Percentiles rank a stretch among this genome's conserved stretches.
Evolutionary conservation across 1,140 invertebrate species (phyloP).

Genomic region (Tetramorium simillimum): DNA sequence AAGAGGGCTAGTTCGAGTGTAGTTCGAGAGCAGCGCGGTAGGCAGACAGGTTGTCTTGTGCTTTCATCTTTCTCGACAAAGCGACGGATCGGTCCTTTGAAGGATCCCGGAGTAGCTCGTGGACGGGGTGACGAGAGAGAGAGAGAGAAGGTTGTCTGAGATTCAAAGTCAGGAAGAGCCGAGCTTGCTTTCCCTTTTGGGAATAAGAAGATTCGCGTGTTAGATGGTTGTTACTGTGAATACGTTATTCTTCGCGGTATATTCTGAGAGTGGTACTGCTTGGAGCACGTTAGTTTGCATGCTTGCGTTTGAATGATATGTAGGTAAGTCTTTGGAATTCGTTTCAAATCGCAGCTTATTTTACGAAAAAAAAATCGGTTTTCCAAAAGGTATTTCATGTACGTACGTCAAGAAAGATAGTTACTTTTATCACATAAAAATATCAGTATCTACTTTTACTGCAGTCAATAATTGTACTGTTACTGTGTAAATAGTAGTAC

Average conservation of each 20-base stretch:
- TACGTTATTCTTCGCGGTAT: conserved; percentile 33
- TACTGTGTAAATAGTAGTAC: not conserved
- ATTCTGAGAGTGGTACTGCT: conserved; percentile 15
- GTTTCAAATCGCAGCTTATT: not conserved
- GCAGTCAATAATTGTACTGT: not conserved
- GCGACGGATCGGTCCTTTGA: conserved; percentile 51
- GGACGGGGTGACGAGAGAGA: not conserved
- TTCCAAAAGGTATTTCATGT: not conserved
- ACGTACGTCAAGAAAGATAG: not conserved
- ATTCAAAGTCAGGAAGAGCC: conserved; percentile 24
- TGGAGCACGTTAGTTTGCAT: conserved; percentile 1
- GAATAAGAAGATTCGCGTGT: conserved; percentile 34
- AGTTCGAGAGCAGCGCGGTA: conserved; percentile 54
- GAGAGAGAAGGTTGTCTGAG: not conserved
- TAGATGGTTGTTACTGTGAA: conserved; percentile 46
- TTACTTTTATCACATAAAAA: not conserved
- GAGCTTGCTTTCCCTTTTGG: not conserved
- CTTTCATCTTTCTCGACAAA: conserved; percentile 48
- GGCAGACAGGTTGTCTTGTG: conserved; percentile 44
- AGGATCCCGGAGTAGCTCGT: conserved; percentile 22
- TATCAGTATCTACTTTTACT: not conserved
- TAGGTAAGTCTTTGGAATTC: not conserved
- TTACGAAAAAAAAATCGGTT: conserved; percentile 8
- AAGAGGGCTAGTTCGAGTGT: conserved; percentile 52
- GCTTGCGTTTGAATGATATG: not conserved